Conservation (phyloP, 2,113 vertebrate species). For the Myocastor coypus region DNA sequence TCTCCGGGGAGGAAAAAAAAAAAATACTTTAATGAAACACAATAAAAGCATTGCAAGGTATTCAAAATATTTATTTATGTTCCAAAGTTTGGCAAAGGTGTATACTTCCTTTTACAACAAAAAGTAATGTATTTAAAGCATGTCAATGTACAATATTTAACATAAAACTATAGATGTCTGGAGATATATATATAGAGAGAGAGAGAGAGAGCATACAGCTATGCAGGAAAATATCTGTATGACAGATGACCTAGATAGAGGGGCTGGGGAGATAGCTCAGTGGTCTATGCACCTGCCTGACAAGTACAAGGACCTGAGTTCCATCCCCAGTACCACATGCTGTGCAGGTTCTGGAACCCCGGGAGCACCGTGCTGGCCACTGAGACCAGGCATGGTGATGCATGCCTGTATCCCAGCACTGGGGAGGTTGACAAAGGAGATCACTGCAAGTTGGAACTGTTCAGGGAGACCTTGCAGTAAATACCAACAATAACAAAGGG, state of each 20-base stretch:
- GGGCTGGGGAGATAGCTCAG: no score
- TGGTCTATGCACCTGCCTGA: no score
- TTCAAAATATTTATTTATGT: slow-evolving; percentile 28
- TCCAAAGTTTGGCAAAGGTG: background rate
- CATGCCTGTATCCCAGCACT: no score
- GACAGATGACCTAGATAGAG: background rate
- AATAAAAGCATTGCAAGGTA: background rate
- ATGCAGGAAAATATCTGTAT: background rate
- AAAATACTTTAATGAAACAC: slow-evolving; percentile 2
- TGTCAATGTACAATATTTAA: background rate
- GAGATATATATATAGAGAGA: background rate
- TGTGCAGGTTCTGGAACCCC: no score
- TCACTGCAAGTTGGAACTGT: no score
- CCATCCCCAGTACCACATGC: no score
- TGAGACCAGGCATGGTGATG: no score
- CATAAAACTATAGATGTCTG: background rate
- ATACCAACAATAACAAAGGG: background rate
- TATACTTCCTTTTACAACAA: background rate
- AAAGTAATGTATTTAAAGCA: background rate
- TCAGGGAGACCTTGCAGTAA: no score
- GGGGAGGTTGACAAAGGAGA: no score
- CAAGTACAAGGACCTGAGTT: no score
- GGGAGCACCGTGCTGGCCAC: no score
- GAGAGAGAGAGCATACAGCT: background rate
- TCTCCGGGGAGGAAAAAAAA: background rate